These are phyloP conservation scores for Falcunculus frontatus DNA, from an alignment of 2,113 vertebrate species.

Conservation along the genomic window DNA sequence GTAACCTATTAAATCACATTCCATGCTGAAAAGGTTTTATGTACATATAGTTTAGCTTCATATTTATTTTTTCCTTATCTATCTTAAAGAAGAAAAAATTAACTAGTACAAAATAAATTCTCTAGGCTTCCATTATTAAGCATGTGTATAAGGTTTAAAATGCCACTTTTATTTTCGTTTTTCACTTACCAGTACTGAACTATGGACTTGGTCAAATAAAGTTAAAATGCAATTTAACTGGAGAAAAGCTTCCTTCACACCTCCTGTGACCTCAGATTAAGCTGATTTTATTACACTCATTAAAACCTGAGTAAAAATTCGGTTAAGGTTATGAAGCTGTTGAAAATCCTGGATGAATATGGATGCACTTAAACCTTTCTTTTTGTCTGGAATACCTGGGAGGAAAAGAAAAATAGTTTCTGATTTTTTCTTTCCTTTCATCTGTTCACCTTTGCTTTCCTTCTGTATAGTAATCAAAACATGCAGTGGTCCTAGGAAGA, in stretches of 20 bases:
- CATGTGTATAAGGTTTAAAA: neutral
- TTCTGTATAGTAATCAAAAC: neutral
- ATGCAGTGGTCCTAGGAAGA: neutral
- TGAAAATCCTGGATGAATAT: neutral
- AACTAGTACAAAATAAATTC: neutral
- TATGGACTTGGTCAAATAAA: neutral
- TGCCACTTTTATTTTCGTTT: neutral
- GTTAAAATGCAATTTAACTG: neutral
- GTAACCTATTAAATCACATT: neutral
- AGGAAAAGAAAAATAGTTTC: neutral
- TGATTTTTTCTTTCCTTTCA: neutral
- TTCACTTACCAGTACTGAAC: neutral
- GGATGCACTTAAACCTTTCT: neutral
- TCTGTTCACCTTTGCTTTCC: neutral
- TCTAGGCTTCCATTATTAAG: neutral
- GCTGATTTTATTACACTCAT: neutral
- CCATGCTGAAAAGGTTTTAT: neutral
- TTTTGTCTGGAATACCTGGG: neutral
- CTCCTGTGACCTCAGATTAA: neutral
- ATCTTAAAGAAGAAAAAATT: neutral
- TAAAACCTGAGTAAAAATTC: neutral
- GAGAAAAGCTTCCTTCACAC: neutral
- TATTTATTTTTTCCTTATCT: neutral
- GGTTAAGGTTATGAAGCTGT: neutral
- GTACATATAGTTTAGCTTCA: neutral